Base-by-base conservation (phyloP, 2,797 vertebrate species). In the Urophycis tenuis region DNA sequence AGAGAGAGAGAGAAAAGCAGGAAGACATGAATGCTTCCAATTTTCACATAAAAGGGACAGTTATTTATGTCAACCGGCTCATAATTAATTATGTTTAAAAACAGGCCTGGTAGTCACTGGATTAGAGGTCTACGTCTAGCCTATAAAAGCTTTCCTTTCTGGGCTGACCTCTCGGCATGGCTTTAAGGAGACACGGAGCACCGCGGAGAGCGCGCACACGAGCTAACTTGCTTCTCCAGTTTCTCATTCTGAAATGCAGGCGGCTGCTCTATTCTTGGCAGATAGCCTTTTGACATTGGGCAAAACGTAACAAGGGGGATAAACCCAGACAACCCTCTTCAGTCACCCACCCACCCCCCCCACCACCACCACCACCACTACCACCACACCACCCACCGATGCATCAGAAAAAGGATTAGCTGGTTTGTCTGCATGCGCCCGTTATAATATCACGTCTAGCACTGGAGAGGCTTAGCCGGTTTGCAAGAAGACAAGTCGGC, bases 371-470 rank as follows among this genome's bases (percentile, higher is more conserved):
- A 74, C 60, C 78, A 73, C 71, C 12, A 70, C 34, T 30, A 39
- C 71, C 69, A 78, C 76, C 83, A 85, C 81, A 85, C 83, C 76
- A 75, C 82, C 78, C 77, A 79, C 75, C 83, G 85, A 89, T 83
- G 84, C 85, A 89, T 83, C 79, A 82, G 79, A 82, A 83, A 89
- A 87, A 77, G 77, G 85, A 87, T 88, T 83, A 83, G 80, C 74
- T 60, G 81, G 83, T 86, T 81, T 80, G 85, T 79, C 70, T 73
- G 34, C 8, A 76, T 88, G 85, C 82, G 84, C 83, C 80, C 41
- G 76, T 78, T 71, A 75, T 39, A 41, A 41, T 41, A 41, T 70
- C 74, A 17, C 74, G 84, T 84, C 78, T 80, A 74, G 75, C 75
- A 83, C 22, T 76, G 9, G 78, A 15, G 45, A 77, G 70, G 22